Evolutionary conservation across 2,888 invertebrate genomes (phyloP).

Genomic region (Coecobrya sp.): DNA sequence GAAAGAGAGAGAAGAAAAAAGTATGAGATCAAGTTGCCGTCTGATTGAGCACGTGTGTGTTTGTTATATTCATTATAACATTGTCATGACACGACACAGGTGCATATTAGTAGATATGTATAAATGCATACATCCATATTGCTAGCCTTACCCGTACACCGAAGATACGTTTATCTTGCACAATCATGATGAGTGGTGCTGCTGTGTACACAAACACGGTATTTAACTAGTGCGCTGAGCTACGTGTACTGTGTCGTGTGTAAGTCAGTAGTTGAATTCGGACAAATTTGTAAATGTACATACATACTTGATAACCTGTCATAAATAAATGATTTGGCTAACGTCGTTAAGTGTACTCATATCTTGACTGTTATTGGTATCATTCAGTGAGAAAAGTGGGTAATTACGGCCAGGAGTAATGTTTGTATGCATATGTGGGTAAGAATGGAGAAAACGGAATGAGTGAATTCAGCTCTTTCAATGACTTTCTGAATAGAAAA

Average conservation of each 20-base stretch:
- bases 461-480: slow-evolving; percentile 27
- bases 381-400: slow-evolving; percentile 50
- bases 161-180: neutral
- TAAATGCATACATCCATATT: neutral
- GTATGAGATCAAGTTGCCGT: slow-evolving; percentile 60
- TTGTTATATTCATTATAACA: slow-evolving; percentile 48
- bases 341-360: slow-evolving; percentile 10
- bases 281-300: slow-evolving; percentile 28
- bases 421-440: slow-evolving; percentile 5
- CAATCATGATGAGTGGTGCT: slow-evolving; percentile 9
- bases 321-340: slow-evolving; percentile 54
- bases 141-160: neutral
- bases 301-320: slow-evolving; percentile 33
- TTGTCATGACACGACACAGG: slow-evolving; percentile 38
- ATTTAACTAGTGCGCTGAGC: neutral
- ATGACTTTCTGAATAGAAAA: neutral
- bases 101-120: neutral
- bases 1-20: neutral
- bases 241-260: neutral
- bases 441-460: slow-evolving; percentile 10
- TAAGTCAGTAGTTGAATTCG: slow-evolving; percentile 66
- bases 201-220: neutral
- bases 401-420: slow-evolving; percentile 18
- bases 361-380: slow-evolving; percentile 39
- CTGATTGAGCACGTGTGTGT: slow-evolving; percentile 74